Base-by-base conservation (phyloP, 37 sponge, comb jelly and placozoan genomes). In the Aplysina aerophoba region DNA sequence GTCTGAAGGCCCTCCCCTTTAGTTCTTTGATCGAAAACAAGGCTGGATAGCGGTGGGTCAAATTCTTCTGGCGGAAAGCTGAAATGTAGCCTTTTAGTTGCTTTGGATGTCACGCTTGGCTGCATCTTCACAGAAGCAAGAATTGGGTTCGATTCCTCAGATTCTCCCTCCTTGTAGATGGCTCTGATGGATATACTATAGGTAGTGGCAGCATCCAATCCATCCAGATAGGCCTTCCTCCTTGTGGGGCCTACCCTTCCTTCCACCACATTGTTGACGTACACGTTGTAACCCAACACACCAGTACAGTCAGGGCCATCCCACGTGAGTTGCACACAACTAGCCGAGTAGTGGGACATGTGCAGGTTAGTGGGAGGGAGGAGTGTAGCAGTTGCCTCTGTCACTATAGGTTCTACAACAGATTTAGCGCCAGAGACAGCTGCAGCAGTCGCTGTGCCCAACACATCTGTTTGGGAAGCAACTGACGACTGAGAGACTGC, bases 211-310 rank as follows among this genome's bases (percentile, higher is more conserved):
- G 72, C 25, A 30, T 93, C 87, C 34, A 93, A 65, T 0, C 93
- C 93, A 31, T 93, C 93, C 69, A 93, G 80, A 53, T 93, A 93
- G 1, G 90, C 93, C 55, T 89, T 93, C 57, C 22, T 58, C 50
- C 86, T 93, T 17, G 37, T 60, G 35, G 88, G 82, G 1, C 87
- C 87, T 35, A 89, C 92, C 88, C 69, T 89, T 72, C 94, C 94
- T 59, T 91, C 91, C 21, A 69, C 50, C 27, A 74, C 22, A 13
- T 91, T 86, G 50, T 90, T 88, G 62, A 90, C 89, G 30, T 86
- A 91, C 21, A 90, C 77, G 28, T 61, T 73, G 67, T 77, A 90
- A 24, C 91, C 89, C 22, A 58, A 34, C 56, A 87, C 59, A 4
- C 50, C 58, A 21, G 56, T 12, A 40, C 77, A 38, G 66, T 15